Percentiles rank a stretch among this genome's conserved stretches.
phyloP scores from a whole-genome alignment of 2,113 vertebrate genomes.

The Acrocephalus arundinaceus region DNA sequence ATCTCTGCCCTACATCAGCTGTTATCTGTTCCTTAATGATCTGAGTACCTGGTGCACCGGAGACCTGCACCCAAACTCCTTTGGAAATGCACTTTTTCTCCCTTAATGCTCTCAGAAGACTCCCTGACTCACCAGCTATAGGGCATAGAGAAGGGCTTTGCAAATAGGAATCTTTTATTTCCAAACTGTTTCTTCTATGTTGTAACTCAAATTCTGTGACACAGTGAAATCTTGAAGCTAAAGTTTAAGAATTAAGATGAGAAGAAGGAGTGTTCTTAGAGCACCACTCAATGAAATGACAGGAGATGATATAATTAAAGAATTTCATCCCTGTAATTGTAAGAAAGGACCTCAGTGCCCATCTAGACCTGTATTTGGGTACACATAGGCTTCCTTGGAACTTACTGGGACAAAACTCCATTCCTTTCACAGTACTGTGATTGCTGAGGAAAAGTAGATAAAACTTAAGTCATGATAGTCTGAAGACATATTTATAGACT shows the following conservation, averaged over 20 bases:
- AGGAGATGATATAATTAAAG: not conserved
- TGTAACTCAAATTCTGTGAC: not conserved
- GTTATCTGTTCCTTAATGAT: not conserved
- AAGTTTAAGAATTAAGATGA: not conserved
- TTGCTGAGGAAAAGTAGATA: not conserved
- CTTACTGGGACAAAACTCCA: not conserved
- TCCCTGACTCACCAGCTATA: no score
- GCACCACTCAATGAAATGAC: fast-evolving
- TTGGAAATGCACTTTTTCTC: not conserved
- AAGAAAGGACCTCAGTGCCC: not conserved
- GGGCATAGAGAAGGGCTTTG: not conserved
- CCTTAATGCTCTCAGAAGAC: not conserved
- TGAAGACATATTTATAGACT: not conserved
- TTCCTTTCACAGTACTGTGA: not conserved
- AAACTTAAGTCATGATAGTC: no score
- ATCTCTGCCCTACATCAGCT: not conserved
- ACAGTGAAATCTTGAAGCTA: not conserved
- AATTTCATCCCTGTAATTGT: fast-evolving
- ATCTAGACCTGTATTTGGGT: not conserved
- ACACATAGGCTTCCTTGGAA: not conserved
- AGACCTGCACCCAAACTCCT: not conserved
- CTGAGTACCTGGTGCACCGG: not conserved
- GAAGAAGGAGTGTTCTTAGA: not conserved
- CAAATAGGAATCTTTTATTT: not conserved
- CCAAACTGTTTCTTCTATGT: not conserved